A percentile compares a stretch with the other conserved stretches of the same genome.
Evolutionary conservation across 64 coral and sea anemone genomes (phyloP).

Genomic region (Anthopleura sola): DNA sequence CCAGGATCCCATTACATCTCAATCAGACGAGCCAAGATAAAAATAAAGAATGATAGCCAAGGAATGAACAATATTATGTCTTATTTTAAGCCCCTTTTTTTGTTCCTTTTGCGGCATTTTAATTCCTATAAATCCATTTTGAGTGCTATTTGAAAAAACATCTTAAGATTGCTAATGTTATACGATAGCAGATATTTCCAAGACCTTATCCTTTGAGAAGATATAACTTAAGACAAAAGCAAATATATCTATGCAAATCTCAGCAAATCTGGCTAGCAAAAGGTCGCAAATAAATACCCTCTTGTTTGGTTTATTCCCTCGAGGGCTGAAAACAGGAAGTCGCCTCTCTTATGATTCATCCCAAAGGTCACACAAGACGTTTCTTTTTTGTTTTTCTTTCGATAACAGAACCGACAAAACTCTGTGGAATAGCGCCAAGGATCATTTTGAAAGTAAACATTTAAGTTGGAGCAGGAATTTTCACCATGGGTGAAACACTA

Average conservation of each 20-base stretch:
- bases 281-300: conserved; percentile 2
- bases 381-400: conserved; percentile 3
- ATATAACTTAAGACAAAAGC: neutral
- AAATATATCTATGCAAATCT: conserved; percentile 11
- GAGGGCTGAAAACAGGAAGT: neutral
- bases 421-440: neutral
- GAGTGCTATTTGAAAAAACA: conserved; percentile 13
- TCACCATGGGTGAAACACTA: neutral
- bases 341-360: conserved; percentile 6
- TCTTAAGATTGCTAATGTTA: neutral
- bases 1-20: neutral
- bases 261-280: conserved; percentile 1
- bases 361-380: neutral
- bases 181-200: neutral
- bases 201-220: neutral
- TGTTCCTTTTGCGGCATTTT: neutral
- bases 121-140: neutral
- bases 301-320: neutral
- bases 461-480: conserved; percentile 3
- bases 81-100: neutral
- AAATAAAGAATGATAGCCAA: neutral
- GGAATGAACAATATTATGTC: neutral
- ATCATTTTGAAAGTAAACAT: conserved; percentile 30
- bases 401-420: neutral
- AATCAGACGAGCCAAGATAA: neutral